Conservation (phyloP, 1,140 invertebrate species). For the Meloidogyne exigua region DNA sequence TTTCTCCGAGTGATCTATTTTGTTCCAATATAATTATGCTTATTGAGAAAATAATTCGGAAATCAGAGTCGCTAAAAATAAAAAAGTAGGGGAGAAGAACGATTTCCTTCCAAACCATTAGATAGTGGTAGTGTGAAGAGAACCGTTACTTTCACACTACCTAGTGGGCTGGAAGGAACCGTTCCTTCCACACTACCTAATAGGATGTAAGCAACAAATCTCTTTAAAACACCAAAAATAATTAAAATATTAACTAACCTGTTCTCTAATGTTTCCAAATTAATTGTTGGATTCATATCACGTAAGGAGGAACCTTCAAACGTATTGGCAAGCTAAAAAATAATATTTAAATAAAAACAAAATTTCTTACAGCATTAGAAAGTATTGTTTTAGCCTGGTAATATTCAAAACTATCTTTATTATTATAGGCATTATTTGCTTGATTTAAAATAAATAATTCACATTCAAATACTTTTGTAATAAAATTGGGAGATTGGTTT, state of each 20-base stretch:
- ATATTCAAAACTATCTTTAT: conserved; percentile 24
- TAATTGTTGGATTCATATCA: conserved; percentile 19
- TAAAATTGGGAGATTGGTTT: neutral
- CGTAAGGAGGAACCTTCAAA: conserved; percentile 19
- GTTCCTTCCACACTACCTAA: too few species aligned
- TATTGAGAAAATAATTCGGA: conserved; percentile 14
- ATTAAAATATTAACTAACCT: neutral
- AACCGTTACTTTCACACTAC: too few species aligned
- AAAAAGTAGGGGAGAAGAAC: neutral
- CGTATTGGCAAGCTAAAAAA: conserved; percentile 10
- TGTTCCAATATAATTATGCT: conserved; percentile 21
- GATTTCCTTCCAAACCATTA: too few species aligned
- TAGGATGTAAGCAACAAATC: too few species aligned
- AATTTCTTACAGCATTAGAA: conserved; percentile 12
- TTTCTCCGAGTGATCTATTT: conserved; percentile 14
- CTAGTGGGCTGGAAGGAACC: too few species aligned
- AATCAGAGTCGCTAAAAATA: conserved; percentile 6
- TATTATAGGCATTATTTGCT: conserved; percentile 21
- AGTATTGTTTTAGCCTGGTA: conserved; percentile 24
- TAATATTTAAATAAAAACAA: neutral
- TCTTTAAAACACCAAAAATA: neutral
- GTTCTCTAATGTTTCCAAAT: conserved; percentile 10
- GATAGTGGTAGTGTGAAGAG: too few species aligned
- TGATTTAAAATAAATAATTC: conserved; percentile 21
- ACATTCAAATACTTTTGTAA: conserved; percentile 24